These are phyloP conservation scores for Piliocolobus tephrosceles DNA, from an alignment of 2,113 vertebrate species.

Conservation along the genomic window DNA sequence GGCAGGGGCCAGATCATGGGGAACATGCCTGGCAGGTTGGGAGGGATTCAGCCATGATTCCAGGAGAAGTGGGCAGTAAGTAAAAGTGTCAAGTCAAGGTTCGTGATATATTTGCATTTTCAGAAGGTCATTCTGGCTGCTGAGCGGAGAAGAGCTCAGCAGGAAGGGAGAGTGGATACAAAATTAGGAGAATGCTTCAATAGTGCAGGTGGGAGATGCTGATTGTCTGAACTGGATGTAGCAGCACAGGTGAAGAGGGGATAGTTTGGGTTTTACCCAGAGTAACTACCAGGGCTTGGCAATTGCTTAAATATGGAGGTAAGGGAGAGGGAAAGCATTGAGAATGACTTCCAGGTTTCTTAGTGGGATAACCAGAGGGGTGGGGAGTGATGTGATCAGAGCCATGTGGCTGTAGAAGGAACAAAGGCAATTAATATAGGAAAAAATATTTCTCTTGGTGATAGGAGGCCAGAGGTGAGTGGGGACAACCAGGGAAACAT, in stretches of 20 bases:
- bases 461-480: not conserved
- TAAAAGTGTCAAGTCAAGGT: not conserved
- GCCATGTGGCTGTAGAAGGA: not conserved
- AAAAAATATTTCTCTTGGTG: not conserved
- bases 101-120: not conserved
- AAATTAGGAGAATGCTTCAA: not conserved
- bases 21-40: too few relatives aligned
- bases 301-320: not conserved
- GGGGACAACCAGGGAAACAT: not conserved
- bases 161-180: not conserved
- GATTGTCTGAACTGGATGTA: not conserved
- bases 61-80: not conserved
- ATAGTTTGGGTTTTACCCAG: too few relatives aligned
- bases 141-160: not conserved
- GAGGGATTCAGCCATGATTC: not conserved
- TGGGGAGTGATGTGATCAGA: not conserved
- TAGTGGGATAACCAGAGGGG: not conserved
- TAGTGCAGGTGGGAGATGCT: not conserved
- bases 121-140: not conserved
- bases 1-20: not conserved
- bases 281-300: not conserved
- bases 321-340: not conserved
- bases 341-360: not conserved
- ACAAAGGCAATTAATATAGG: not conserved
- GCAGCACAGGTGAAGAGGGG: not conserved